Base-by-base conservation (phyloP, 2,113 vertebrate species). In the Brachyhypopomus gauderio region DNA sequence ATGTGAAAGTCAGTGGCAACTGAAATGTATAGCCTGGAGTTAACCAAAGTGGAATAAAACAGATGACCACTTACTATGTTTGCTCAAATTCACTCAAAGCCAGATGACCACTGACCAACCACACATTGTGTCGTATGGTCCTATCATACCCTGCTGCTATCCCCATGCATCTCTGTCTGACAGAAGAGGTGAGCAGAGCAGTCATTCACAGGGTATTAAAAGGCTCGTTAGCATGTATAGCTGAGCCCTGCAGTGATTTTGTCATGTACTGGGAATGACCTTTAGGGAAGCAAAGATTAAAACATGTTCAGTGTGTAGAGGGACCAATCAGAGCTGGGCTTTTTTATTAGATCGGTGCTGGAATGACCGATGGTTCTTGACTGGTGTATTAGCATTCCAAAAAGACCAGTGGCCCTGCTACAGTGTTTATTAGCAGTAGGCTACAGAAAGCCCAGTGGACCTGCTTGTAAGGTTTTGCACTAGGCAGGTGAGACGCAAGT, bases 211-310 rank as follows among this genome's bases (percentile, higher is more conserved):
- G 23, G 27, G 25, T 75, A 81, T 75, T 67, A 75, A 81, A 81
- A 58, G 62, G 22, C 34, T 81, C 48, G 62, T 81, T 81, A 81
- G 66, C 62, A 38, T 75, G 60, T 67, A 59, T 67, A 20, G 48
- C 48, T 55, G 19, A 25, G 66, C 48, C 56, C 62, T 30, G 5
- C 17, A 58, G 72, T 75, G 72, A 75, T 81, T 67, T 48, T 75
- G 62, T 67, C 74, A 67, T 75, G 79, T 75, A 63, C 62, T 75
- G n/a, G 12, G 62, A 6, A 4, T 75, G 79, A 81, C 79, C 79
- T 81, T 81, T 75, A 48, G 62, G 72, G 66, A 66, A 71, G 25
- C 19, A 30, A 12, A 74, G 72, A 81, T 81, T 81, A 75, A 75
- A 75, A 81, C 25, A 64, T 22, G 66, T 41, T 52, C 60, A 74